These are phyloP conservation scores for Copidosoma floridanum DNA, from an alignment of 1,140 invertebrate species.

Conservation along the genomic window DNA sequence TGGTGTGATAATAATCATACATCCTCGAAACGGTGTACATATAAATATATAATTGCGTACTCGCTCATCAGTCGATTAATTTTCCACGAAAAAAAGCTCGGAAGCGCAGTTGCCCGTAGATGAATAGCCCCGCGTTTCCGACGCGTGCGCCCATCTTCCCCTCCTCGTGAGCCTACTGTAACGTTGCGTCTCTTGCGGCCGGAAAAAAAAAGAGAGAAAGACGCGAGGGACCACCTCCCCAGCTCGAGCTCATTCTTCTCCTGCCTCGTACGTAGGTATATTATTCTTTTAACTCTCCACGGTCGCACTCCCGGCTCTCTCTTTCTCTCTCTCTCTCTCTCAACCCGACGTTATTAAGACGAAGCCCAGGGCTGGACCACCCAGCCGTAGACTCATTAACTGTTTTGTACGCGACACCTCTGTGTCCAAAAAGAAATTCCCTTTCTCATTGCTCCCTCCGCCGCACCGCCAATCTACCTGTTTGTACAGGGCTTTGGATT, in stretches of 20 bases:
- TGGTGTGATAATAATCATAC: too few species aligned
- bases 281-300: neutral
- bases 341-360: slow-evolving; percentile 52
- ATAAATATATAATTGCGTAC: too few species aligned
- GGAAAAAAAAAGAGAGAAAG: slow-evolving; percentile 29
- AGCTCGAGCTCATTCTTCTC: slow-evolving; percentile 14
- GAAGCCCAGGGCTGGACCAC: slow-evolving; percentile 51
- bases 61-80: too few species aligned
- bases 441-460: slow-evolving; percentile 13
- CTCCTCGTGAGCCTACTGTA: neutral
- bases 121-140: too few species aligned
- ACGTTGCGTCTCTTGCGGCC: neutral
- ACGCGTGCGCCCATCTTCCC: neutral
- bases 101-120: too few species aligned
- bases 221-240: slow-evolving; percentile 22
- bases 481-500: slow-evolving; percentile 34
- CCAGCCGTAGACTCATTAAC: slow-evolving; percentile 54
- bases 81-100: too few species aligned
- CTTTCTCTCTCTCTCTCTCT: slow-evolving; percentile 33
- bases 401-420: slow-evolving; percentile 53
- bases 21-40: too few species aligned
- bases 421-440: slow-evolving; percentile 47
- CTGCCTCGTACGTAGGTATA: too few species aligned
- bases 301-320: slow-evolving; percentile 7
- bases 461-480: slow-evolving; percentile 20